These are phyloP conservation scores for Octopus bimaculoides DNA, from an alignment of 1,140 invertebrate species.

Conservation along the genomic window DNA sequence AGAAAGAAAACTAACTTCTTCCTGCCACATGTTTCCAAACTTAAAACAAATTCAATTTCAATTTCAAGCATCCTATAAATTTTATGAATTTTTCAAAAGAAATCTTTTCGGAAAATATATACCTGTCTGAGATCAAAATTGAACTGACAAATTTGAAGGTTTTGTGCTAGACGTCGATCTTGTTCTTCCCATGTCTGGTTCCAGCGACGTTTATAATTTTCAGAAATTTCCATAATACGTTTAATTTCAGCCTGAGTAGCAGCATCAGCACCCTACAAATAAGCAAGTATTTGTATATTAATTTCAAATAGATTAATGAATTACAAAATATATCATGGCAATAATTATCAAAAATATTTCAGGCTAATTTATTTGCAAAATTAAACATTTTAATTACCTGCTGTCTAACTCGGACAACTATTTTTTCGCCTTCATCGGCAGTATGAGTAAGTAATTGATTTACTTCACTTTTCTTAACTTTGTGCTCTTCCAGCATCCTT, in stretches of 20 bases:
- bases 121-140: conserved; percentile 67
- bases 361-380: too few relatives aligned
- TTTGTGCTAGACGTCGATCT: conserved; percentile 65
- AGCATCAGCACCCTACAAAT: conserved; percentile 67
- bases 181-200: conserved; percentile 65
- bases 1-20: background rate
- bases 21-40: too few relatives aligned
- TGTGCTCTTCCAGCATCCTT: conserved; percentile 63
- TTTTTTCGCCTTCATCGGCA: conserved; percentile 65
- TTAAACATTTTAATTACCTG: conserved; percentile 57
- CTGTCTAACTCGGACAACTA: conserved; percentile 66
- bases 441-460: conserved; percentile 65
- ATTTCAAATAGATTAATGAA: too few relatives aligned
- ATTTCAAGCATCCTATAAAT: too few relatives aligned
- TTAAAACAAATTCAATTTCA: too few relatives aligned
- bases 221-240: conserved; percentile 66
- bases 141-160: conserved; percentile 70
- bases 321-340: too few relatives aligned
- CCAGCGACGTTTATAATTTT: conserved; percentile 59
- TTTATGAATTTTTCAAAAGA: too few relatives aligned
- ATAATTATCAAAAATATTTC: too few relatives aligned
- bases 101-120: background rate
- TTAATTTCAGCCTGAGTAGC: conserved; percentile 68
- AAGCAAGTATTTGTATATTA: too few relatives aligned
- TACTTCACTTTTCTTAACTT: conserved; percentile 63